phyloP scores from a whole-genome alignment of 2,113 vertebrate species.

The Engraulis encrasicolus region DNA sequence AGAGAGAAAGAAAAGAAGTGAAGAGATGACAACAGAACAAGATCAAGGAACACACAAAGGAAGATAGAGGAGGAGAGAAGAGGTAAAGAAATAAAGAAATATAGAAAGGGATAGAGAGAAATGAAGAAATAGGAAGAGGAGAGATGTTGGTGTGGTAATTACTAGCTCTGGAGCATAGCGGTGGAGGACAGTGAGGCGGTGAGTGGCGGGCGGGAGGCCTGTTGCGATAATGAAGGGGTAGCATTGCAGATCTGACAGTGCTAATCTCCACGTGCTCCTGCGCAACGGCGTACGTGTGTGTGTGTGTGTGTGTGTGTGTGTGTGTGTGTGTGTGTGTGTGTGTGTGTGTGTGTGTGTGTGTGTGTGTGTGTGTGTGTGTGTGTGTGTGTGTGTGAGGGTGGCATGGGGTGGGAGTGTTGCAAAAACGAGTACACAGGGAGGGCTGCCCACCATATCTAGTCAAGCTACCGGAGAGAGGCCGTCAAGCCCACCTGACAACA shows the following conservation, averaged over 20 bases:
- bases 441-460: slow-evolving; percentile 57
- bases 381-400: background rate
- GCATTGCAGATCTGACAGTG: slow-evolving; percentile 75
- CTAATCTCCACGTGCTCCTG: slow-evolving; percentile 73
- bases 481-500: slow-evolving; percentile 63
- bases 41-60: no score
- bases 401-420: slow-evolving; percentile 43
- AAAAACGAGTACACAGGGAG: background rate
- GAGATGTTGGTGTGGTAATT: slow-evolving; percentile 74
- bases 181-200: slow-evolving; percentile 71
- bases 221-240: slow-evolving; percentile 80
- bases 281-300: background rate
- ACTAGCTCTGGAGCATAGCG: slow-evolving; percentile 71
- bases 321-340: no score
- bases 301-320: no score
- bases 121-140: slow-evolving; percentile 32
- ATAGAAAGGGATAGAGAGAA: slow-evolving; percentile 32
- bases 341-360: no score
- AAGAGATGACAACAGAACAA: no score
- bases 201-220: slow-evolving; percentile 71
- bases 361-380: no score
- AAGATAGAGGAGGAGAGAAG: no score
- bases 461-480: slow-evolving; percentile 51
- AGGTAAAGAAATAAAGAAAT: slow-evolving; percentile 12
- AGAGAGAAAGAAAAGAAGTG: no score